phyloP scores from a whole-genome alignment of 2,113 vertebrate genomes.

The Python bivittatus region DNA sequence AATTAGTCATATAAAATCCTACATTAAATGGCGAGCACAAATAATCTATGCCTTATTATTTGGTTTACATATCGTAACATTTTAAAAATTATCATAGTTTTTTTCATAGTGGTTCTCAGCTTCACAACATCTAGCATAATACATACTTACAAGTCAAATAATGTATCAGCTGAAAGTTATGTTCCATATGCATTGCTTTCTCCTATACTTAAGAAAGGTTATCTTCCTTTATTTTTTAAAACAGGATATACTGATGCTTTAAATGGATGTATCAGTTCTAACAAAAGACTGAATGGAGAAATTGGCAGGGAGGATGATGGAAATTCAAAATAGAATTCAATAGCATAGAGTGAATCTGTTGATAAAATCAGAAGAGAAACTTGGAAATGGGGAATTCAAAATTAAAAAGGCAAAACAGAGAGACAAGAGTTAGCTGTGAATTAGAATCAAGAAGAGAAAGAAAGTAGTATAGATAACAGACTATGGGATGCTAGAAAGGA shows the following conservation, averaged over 20 bases:
- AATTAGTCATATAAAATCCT: background rate
- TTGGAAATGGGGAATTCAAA: background rate
- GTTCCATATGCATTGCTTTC: background rate
- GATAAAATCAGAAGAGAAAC: background rate
- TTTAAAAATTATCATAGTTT: background rate
- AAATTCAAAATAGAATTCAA: background rate
- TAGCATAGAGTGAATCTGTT: background rate
- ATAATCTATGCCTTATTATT: background rate
- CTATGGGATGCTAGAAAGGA: background rate
- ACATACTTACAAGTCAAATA: background rate
- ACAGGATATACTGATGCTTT: background rate
- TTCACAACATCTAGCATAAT: background rate
- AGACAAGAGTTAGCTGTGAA: background rate
- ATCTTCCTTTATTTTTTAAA: background rate
- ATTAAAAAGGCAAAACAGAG: background rate
- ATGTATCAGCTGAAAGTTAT: background rate
- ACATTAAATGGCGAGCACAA: background rate
- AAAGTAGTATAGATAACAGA: background rate
- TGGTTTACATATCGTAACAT: background rate
- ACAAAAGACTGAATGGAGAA: background rate
- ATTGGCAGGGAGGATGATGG: background rate
- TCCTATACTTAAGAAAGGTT: background rate
- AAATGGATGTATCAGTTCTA: background rate
- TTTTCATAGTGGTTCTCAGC: background rate
- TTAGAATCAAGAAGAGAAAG: background rate